A percentile compares a stretch with the other conserved stretches of the same genome.
These are phyloP conservation scores for Phrynosoma blainvillii DNA, from an alignment of 2,113 vertebrate species.

Conservation along the genomic window DNA sequence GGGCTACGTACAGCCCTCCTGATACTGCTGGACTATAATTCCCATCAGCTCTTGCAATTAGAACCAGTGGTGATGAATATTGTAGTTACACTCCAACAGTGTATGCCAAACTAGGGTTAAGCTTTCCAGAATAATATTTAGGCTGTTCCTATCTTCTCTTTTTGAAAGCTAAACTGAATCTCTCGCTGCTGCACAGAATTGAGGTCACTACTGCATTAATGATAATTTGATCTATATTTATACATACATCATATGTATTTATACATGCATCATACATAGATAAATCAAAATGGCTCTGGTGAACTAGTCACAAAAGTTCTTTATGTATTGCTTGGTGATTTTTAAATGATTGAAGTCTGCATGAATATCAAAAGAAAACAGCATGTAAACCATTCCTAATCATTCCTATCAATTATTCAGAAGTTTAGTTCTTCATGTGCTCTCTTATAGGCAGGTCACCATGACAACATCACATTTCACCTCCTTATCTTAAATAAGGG, in stretches of 20 bases:
- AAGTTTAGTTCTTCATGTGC: slow-evolving; percentile 46
- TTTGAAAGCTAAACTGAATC: not conserved
- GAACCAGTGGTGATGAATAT: no score
- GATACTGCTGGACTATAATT: no score
- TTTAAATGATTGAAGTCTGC: slow-evolving; percentile 46
- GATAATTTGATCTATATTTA: not conserved
- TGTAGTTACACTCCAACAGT: no score
- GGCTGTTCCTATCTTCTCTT: not conserved
- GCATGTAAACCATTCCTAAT: slow-evolving; percentile 63
- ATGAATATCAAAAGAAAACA: slow-evolving; percentile 59
- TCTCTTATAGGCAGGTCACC: slow-evolving; percentile 65
- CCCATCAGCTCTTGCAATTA: no score
- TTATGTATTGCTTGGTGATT: slow-evolving; percentile 34
- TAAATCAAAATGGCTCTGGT: slow-evolving; percentile 38
- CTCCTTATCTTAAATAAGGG: slow-evolving; percentile 52
- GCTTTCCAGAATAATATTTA: not conserved
- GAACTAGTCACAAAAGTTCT: slow-evolving; percentile 34
- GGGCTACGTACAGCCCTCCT: no score
- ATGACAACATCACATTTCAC: slow-evolving; percentile 64
- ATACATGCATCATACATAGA: slow-evolving; percentile 22
- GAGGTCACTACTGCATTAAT: not conserved
- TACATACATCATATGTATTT: slow-evolving; percentile 6
- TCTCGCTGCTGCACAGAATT: not conserved
- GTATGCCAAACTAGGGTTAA: no score
- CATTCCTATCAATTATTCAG: slow-evolving; percentile 73